These are phyloP conservation scores for Crocodylus rhombifer DNA, from an alignment of 2,797 vertebrate genomes.

Conservation along the genomic window DNA sequence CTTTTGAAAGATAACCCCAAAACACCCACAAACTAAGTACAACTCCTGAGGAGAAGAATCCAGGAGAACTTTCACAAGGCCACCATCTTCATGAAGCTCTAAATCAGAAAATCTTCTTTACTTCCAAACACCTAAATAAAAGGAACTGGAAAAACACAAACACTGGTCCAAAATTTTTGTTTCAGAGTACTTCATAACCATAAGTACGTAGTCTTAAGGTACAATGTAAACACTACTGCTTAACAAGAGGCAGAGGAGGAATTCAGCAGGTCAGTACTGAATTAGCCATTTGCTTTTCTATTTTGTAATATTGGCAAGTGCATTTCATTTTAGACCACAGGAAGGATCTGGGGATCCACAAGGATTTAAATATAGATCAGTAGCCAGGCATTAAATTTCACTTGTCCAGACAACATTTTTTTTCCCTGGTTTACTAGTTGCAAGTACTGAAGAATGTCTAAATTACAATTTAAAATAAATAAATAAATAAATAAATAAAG, in stretches of 20 bases:
- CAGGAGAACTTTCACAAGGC: background rate
- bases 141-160: too few species aligned
- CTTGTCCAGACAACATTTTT: too few species aligned
- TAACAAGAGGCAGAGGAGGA: background rate
- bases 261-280: too few species aligned
- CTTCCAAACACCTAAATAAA: background rate
- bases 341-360: too few species aligned
- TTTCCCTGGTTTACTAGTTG: too few species aligned
- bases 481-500: background rate
- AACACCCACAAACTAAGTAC: background rate
- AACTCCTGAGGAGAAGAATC: background rate
- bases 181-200: background rate
- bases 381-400: too few species aligned
- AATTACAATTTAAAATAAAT: too few species aligned
- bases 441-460: too few species aligned
- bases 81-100: background rate
- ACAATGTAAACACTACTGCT: background rate
- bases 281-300: too few species aligned
- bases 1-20: too few species aligned
- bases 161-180: background rate
- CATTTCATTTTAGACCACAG: background rate
- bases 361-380: too few species aligned
- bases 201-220: background rate
- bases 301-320: too few species aligned
- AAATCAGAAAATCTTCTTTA: background rate